Conservation (phyloP, 2,113 vertebrate species). For the Anas platyrhynchos region DNA sequence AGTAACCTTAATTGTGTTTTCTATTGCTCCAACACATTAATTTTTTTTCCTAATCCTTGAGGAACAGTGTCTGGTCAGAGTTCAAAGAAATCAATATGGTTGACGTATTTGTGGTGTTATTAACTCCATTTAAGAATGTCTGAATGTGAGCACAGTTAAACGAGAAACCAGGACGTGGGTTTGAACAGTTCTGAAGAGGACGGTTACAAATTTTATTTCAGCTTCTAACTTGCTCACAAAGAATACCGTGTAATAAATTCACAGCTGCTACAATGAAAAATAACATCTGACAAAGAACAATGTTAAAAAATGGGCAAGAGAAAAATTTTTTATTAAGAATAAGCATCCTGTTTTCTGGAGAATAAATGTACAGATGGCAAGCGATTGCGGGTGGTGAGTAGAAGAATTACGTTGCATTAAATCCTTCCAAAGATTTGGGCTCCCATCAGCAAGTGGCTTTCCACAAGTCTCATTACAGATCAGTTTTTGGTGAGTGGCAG, state of each 20-base stretch:
- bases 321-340: neutral
- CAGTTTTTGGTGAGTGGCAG: neutral
- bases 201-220: neutral
- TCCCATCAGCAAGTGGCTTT: neutral
- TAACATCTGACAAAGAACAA: neutral
- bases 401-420: neutral
- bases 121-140: neutral
- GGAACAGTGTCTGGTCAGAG: neutral
- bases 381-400: neutral
- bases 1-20: conserved; percentile 58
- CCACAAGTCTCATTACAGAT: neutral
- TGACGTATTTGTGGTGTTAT: neutral
- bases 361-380: neutral
- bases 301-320: neutral
- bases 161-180: neutral
- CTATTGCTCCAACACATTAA: neutral
- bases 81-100: neutral
- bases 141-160: neutral
- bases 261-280: neutral
- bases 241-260: neutral
- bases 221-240: neutral
- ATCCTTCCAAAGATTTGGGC: neutral
- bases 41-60: neutral
- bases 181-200: neutral
- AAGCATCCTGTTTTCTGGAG: neutral